These are phyloP conservation scores for Empidonax traillii DNA, from an alignment of 2,113 vertebrate species.

Conservation along the genomic window DNA sequence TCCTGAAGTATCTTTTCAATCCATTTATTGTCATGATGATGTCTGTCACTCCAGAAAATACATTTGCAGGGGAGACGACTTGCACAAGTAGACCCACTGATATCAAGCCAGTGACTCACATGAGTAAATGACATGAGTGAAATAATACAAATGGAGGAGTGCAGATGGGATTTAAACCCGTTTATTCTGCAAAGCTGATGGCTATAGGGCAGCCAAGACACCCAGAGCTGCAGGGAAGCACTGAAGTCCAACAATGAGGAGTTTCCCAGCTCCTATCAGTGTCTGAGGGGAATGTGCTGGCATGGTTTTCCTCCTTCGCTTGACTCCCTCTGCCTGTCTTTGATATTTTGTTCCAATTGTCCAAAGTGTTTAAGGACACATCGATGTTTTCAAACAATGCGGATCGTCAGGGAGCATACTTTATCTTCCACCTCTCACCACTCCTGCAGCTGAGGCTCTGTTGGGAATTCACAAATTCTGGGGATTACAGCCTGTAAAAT, in stretches of 20 bases:
- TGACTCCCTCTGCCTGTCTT: neutral
- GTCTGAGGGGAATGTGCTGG: neutral
- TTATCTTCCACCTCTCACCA: neutral
- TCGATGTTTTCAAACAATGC: neutral
- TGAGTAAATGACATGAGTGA: accelerated
- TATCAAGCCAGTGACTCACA: accelerated
- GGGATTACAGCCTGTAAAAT: neutral
- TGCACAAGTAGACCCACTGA: no score
- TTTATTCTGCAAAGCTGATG: neutral
- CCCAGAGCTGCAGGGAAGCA: neutral
- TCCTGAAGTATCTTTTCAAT: neutral
- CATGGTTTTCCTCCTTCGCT: neutral
- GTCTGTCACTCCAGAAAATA: neutral
- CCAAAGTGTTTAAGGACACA: neutral
- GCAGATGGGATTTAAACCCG: neutral
- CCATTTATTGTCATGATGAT: accelerated
- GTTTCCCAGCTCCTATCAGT: neutral
- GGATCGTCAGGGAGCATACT: neutral
- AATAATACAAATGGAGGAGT: neutral
- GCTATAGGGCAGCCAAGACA: neutral
- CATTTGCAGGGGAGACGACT: accelerated
- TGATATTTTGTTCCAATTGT: neutral
- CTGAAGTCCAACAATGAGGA: neutral
- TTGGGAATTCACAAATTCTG: neutral
- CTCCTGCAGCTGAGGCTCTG: neutral